phyloP scores from a whole-genome alignment of 2,797 vertebrate genomes.

The Dipus sagitta region DNA sequence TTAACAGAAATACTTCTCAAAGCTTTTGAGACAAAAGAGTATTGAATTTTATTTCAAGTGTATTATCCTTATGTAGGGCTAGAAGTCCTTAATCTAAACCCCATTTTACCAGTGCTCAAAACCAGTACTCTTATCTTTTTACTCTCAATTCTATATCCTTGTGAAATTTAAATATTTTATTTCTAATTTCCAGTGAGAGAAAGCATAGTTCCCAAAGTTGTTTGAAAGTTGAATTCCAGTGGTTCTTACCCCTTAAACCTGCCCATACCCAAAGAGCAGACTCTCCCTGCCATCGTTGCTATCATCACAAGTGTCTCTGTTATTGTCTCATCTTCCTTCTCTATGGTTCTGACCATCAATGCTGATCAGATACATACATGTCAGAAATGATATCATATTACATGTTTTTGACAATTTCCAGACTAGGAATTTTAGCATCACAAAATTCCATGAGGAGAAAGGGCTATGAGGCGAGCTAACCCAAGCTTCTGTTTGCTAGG shows the following conservation, averaged over 20 bases:
- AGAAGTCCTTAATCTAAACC: background rate
- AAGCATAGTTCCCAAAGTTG: background rate
- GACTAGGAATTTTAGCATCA: conserved; percentile 2
- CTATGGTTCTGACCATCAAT: background rate
- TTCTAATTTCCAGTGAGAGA: background rate
- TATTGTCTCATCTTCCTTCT: background rate
- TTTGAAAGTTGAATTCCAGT: conserved; percentile 34
- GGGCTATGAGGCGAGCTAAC: background rate
- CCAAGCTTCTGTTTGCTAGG: background rate
- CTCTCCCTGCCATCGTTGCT: background rate
- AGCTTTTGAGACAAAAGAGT: background rate
- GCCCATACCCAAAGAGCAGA: background rate
- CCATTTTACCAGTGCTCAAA: conserved; percentile 32
- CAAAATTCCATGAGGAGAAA: background rate
- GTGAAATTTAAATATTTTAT: conserved; percentile 42
- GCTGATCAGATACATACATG: background rate
- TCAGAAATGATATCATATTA: background rate
- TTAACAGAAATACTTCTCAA: background rate
- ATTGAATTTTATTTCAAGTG: conserved; percentile 30
- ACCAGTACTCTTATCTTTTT: background rate
- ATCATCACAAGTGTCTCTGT: background rate
- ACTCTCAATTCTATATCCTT: background rate
- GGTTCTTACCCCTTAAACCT: background rate
- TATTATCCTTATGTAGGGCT: background rate
- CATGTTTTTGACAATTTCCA: background rate